These are phyloP conservation scores for Tamias sibiricus DNA, from an alignment of 2,113 vertebrate genomes.

Conservation along the genomic window DNA sequence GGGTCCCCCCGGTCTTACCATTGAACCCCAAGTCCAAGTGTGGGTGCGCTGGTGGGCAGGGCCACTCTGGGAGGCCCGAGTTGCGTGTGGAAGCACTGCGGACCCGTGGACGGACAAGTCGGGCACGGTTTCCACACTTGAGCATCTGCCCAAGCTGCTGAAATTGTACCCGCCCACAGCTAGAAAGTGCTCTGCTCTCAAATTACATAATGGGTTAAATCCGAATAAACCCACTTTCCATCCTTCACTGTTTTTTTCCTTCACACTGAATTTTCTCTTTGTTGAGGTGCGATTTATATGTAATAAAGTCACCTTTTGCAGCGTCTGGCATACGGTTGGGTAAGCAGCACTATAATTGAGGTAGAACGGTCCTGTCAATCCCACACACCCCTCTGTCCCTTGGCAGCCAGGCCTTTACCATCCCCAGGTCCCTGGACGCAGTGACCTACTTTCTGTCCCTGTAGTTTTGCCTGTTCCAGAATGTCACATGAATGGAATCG, in stretches of 20 bases:
- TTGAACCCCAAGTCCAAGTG: neutral
- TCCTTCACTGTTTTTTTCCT: neutral
- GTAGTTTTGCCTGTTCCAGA: neutral
- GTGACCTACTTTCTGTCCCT: neutral
- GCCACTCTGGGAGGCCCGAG: neutral
- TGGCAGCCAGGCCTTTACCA: neutral
- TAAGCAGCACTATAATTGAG: neutral
- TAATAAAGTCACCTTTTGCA: neutral
- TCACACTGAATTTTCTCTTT: neutral
- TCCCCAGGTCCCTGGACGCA: neutral
- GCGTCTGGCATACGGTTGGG: too few relatives aligned
- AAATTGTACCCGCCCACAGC: neutral
- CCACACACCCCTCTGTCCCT: neutral
- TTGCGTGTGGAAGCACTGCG: neutral
- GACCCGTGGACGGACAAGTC: fast-evolving
- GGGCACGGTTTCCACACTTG: too few relatives aligned
- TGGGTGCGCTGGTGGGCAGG: fast-evolving
- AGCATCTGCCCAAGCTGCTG: too few relatives aligned
- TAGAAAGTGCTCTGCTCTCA: neutral
- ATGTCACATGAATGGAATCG: neutral
- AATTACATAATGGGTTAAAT: neutral
- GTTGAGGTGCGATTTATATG: too few relatives aligned
- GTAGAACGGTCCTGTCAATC: neutral
- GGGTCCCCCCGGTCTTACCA: neutral
- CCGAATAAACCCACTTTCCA: neutral